A percentile compares a stretch with the other conserved stretches of the same genome.
Conservation (phyloP, 2,797 vertebrate species). For the Philypnodon macrostomus region DNA sequence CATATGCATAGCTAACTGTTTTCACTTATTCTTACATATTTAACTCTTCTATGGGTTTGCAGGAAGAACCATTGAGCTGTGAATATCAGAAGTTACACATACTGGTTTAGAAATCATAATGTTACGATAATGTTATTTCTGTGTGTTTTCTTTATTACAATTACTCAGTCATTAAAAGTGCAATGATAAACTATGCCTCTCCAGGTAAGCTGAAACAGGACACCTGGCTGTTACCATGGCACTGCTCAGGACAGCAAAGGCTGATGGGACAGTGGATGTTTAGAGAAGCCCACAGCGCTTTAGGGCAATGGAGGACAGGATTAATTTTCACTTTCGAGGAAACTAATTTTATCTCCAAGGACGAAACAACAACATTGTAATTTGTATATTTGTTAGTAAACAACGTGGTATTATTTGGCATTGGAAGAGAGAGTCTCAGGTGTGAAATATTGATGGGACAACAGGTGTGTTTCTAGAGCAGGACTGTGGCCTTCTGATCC, state of each 20-base stretch:
- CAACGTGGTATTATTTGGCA: neutral
- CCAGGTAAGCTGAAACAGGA: conserved; percentile 61
- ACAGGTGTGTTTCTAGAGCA: conserved; percentile 46
- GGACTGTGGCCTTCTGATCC: conserved; percentile 69
- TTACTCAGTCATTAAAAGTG: neutral
- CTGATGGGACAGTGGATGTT: conserved; percentile 45
- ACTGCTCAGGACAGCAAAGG: conserved; percentile 44
- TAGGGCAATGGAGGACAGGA: neutral
- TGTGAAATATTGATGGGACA: conserved; percentile 65
- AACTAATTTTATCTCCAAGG: neutral
- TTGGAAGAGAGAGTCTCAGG: conserved; percentile 23
- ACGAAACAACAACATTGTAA: neutral
- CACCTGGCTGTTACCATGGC: conserved; percentile 65
- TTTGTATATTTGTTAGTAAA: neutral
- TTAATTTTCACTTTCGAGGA: conserved; percentile 8
- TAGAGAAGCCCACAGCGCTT: conserved; percentile 16
- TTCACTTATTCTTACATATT: too few relatives aligned
- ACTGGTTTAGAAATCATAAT: neutral
- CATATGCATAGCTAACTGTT: too few relatives aligned
- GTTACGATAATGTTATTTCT: too few relatives aligned
- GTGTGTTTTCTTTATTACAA: neutral
- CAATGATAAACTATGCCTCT: conserved; percentile 10
- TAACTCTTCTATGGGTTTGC: too few relatives aligned
- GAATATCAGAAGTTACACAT: neutral
- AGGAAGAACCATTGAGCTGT: too few relatives aligned